Evolutionary conservation across 2,888 invertebrate species (phyloP).

Genomic region (Campoletis raptor): DNA sequence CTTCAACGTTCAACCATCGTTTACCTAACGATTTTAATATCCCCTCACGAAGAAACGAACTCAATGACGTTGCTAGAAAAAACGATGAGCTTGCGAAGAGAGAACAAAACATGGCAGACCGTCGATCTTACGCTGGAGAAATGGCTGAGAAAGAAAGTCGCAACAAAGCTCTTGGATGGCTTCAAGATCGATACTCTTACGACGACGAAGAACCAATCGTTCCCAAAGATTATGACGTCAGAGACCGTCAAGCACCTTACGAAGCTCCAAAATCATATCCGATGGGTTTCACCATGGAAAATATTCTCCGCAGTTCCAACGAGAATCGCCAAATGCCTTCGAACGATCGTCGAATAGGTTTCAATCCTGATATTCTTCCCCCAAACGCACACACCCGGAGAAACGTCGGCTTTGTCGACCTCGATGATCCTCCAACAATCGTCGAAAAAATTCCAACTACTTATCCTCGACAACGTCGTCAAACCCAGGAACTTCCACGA

Average conservation of each 20-base stretch:
- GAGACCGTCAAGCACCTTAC: slow-evolving; percentile 1
- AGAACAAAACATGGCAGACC: not conserved
- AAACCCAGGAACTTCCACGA: slow-evolving; percentile 42
- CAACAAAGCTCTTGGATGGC: slow-evolving; percentile 76
- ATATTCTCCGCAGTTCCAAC: slow-evolving; percentile 56
- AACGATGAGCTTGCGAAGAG: slow-evolving; percentile 14
- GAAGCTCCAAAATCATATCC: slow-evolving; percentile 61
- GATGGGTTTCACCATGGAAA: slow-evolving; percentile 73
- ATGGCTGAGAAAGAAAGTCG: slow-evolving; percentile 67
- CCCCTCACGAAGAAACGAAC: slow-evolving; percentile 25
- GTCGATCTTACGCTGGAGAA: slow-evolving; percentile 55
- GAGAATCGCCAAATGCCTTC: slow-evolving; percentile 60
- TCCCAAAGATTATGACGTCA: slow-evolving; percentile 35
- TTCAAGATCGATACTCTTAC: slow-evolving; percentile 78
- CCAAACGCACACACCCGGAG: slow-evolving; percentile 35
- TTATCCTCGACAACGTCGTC: slow-evolving; percentile 56
- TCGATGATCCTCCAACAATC: slow-evolving; percentile 20
- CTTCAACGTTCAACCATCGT: not conserved
- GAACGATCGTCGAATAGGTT: slow-evolving; percentile 59
- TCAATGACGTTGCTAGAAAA: not conserved
- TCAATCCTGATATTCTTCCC: slow-evolving; percentile 47
- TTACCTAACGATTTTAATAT: slow-evolving; percentile 21
- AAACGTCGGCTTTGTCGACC: slow-evolving; percentile 57
- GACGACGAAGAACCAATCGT: slow-evolving; percentile 43
- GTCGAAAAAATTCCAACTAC: slow-evolving; percentile 38